These are phyloP conservation scores for Discoglossus pictus DNA, from an alignment of 2,797 vertebrate genomes.

Conservation along the genomic window DNA sequence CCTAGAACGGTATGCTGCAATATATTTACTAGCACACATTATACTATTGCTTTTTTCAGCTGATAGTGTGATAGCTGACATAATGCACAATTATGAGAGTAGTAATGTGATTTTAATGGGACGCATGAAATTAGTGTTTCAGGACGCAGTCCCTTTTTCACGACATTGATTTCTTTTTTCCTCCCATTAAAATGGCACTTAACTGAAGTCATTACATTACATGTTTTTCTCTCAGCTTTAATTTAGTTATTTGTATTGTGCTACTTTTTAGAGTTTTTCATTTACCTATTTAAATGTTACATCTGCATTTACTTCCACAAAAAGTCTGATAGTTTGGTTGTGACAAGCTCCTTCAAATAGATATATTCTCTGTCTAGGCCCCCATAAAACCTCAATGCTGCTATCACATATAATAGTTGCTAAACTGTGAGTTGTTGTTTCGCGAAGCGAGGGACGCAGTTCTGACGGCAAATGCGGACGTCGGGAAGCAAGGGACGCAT, in stretches of 20 bases:
- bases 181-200: slow-evolving; percentile 50
- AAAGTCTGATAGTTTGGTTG: neutral
- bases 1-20: slow-evolving; percentile 30
- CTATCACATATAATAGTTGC: too few relatives aligned
- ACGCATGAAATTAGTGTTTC: slow-evolving; percentile 47
- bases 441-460: too few relatives aligned
- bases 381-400: too few relatives aligned
- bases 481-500: too few relatives aligned
- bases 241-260: slow-evolving; percentile 27
- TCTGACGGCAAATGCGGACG: too few relatives aligned
- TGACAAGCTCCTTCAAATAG: too few relatives aligned
- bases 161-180: slow-evolving; percentile 50
- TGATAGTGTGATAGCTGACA: slow-evolving; percentile 49
- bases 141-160: slow-evolving; percentile 50
- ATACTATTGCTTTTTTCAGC: slow-evolving; percentile 45
- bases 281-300: too few relatives aligned
- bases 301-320: neutral
- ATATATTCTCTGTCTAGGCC: too few relatives aligned
- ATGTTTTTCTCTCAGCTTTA: slow-evolving; percentile 23
- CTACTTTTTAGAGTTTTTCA: slow-evolving; percentile 12
- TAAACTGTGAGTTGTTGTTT: too few relatives aligned
- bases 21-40: slow-evolving; percentile 47
- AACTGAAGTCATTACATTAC: slow-evolving; percentile 49
- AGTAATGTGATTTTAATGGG: slow-evolving; percentile 52
- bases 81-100: slow-evolving; percentile 50